Percentiles rank a stretch among this genome's conserved stretches.
These are phyloP conservation scores for Rattus rattus DNA, from an alignment of 2,113 vertebrate species.

Conservation along the genomic window DNA sequence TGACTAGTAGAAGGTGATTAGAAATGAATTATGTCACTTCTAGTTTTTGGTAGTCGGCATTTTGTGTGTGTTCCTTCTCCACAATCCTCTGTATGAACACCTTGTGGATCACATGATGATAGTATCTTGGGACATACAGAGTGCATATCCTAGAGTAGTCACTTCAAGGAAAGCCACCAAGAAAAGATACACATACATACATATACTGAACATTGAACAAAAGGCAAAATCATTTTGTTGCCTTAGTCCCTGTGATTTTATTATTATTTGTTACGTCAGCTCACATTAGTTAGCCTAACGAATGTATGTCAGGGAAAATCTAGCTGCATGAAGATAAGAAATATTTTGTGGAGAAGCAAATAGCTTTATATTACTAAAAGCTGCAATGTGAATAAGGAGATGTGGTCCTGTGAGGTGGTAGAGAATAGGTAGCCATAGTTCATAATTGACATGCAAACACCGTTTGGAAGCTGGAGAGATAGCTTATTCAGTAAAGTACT, in stretches of 20 bases:
- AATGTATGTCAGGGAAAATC: not conserved
- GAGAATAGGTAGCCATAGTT: not conserved
- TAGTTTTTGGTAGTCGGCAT: not conserved
- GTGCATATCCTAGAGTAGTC: not conserved
- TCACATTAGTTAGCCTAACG: not conserved
- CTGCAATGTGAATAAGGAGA: not conserved
- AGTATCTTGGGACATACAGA: not conserved
- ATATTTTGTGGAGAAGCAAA: not conserved
- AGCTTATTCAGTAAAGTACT: not conserved
- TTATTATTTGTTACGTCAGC: not conserved
- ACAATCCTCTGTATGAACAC: not conserved
- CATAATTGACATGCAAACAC: not conserved
- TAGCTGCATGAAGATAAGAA: not conserved
- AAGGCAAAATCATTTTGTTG: slow-evolving; percentile 9
- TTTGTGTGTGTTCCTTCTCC: not conserved
- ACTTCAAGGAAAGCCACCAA: not conserved
- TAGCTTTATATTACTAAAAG: slow-evolving; percentile 1
- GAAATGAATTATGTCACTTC: not conserved
- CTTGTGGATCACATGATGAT: not conserved
- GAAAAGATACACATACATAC: not conserved
- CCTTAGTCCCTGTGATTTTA: not conserved
- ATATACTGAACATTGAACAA: not conserved
- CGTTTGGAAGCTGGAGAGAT: not conserved
- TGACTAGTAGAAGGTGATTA: not conserved
- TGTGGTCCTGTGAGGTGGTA: not conserved